Evolutionary conservation across 2,888 invertebrate genomes (phyloP).

Genomic region (Prenolepis imparis): DNA sequence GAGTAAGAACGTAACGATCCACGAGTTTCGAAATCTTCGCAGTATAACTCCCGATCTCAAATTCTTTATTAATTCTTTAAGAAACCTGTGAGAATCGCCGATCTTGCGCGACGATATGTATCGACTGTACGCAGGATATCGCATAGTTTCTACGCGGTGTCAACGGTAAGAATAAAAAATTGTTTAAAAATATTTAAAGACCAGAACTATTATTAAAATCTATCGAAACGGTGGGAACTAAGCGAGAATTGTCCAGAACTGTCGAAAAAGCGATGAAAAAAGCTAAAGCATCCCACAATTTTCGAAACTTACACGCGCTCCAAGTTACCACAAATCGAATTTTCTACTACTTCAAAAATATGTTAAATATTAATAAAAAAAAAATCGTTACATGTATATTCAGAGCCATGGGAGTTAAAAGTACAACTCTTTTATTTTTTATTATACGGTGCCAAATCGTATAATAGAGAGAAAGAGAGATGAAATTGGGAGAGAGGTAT

Average conservation of each 20-base stretch:
- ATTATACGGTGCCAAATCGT: neutral
- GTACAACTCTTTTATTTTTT: constrained; percentile 23
- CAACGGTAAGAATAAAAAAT: too few relatives aligned
- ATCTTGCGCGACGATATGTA: constrained; percentile 20
- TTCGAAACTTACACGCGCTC: neutral
- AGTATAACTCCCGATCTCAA: constrained; percentile 54
- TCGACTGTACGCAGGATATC: too few relatives aligned
- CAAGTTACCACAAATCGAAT: constrained; percentile 16
- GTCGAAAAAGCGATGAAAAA: too few relatives aligned
- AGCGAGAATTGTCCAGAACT: too few relatives aligned
- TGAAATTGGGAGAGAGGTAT: neutral
- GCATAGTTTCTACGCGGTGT: too few relatives aligned
- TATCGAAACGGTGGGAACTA: too few relatives aligned
- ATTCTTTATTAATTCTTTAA: constrained; percentile 74
- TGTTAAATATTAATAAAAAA: constrained; percentile 29
- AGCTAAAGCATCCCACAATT: too few relatives aligned
- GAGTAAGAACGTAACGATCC: constrained; percentile 49
- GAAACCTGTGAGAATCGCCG: constrained; percentile 10
- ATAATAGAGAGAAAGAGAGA: neutral
- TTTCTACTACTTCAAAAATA: constrained; percentile 17
- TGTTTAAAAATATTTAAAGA: too few relatives aligned
- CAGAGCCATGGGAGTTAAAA: neutral
- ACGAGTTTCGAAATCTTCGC: constrained; percentile 40
- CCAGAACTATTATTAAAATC: too few relatives aligned
- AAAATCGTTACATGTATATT: neutral